Base-by-base conservation (phyloP, 2,888 invertebrate genomes). In the Drosophila mercatorum region DNA sequence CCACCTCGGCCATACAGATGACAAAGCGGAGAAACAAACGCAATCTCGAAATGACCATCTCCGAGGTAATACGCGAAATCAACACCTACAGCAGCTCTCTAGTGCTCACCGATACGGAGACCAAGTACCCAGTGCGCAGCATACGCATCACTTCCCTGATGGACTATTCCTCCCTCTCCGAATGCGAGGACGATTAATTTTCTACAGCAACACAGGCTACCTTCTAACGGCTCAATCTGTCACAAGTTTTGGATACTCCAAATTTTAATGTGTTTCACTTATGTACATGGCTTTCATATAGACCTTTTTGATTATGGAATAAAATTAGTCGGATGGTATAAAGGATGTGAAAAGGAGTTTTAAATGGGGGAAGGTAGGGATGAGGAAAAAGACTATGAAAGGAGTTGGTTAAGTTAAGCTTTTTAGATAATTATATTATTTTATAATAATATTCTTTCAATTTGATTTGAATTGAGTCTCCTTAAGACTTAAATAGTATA, bases 201-300 rank as follows among this genome's bases (percentile, higher is more conserved):
- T 14, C n/a, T 31, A 34, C 31, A 34, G 11, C 31, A 34, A 34
- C 11, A 31, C 2, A n/a, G 12, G 11, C 12, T 5, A 17, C 11
- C 43, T 5, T 5, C 2, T 55, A 67, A 52, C 22, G 12, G 12
- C 17, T 49, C 60, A 28, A 59, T 43, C 68, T 68, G 43, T 26
- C 41, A 2, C 12, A 46, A 36, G 7, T 1, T 11, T 40, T 31
- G 28, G 12, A 28, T 46, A 43, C 5, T 22, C 22, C 1, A 49
- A 57, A 69, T 69, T 69, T 60, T 31, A 49, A 31, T 49, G 31
- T 49, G 31, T 49, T 49, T 8, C 10, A n/a, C 10, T 49, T 49
- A n/a, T n/a, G 49, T 49, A 2, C 3, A 49, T 31, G 31, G 31
- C 31, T 31, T 49, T 49, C 2, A n/a, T 34, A n/a, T 34, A 34